A percentile compares a stretch with the other conserved stretches of the same genome.
Conservation (phyloP, 1,140 invertebrate species). For the Zaprionus tsacasi region DNA sequence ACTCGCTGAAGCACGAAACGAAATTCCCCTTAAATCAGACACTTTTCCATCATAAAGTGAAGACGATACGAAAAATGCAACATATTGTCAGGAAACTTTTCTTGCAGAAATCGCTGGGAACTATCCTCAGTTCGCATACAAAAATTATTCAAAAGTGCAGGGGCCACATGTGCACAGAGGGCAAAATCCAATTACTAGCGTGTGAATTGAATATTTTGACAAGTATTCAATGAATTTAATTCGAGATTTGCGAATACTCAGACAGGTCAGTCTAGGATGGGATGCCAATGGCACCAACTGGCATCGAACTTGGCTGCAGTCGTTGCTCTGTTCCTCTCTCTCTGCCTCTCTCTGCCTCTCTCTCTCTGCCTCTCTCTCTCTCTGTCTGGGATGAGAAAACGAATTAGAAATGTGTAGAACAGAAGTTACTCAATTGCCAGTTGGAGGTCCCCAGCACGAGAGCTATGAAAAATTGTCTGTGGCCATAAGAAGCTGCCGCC, state of each 20-base stretch:
- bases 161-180: conserved; percentile 68
- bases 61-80: not conserved
- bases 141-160: conserved; percentile 66
- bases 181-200: conserved; percentile 73
- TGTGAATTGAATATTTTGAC: conserved; percentile 73
- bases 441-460: conserved; percentile 42
- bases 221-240: conserved; percentile 83
- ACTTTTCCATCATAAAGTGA: conserved; percentile 1
- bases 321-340: not conserved
- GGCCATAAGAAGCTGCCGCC: conserved; percentile 42
- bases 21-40: conserved; percentile 1
- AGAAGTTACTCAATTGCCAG: conserved; percentile 70
- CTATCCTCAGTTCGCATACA: conserved; percentile 26
- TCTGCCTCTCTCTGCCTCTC: not conserved
- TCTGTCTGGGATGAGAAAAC: conserved; percentile 47
- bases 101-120: not conserved
- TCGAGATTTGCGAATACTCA: conserved; percentile 63
- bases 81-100: conserved; percentile 3
- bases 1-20: conserved; percentile 18
- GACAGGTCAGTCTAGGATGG: conserved; percentile 27
- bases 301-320: conserved; percentile 31
- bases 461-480: conserved; percentile 63
- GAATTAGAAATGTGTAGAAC: conserved; percentile 82
- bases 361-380: not conserved
- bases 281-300: conserved; percentile 25